Conservation (phyloP, 2,113 vertebrate genomes). For the Oxygymnocypris stewartii region DNA sequence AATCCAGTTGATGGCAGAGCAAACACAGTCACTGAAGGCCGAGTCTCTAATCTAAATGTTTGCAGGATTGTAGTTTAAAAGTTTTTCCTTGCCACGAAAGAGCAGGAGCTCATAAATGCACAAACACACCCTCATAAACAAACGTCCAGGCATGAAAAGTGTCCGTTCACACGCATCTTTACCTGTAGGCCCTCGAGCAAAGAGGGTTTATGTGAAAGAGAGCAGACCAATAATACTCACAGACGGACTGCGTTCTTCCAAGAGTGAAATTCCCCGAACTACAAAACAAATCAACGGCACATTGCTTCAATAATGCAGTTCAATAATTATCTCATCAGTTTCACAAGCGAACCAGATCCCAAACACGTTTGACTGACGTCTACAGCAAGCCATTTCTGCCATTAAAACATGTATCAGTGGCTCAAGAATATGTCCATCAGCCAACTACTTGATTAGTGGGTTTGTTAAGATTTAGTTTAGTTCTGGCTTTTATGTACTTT, state of each 20-base stretch:
- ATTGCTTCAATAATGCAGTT: not conserved
- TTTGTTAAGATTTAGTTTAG: not conserved
- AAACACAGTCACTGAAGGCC: conserved; percentile 26
- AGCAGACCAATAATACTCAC: not conserved
- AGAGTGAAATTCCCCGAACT: not conserved
- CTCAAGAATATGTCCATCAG: not conserved
- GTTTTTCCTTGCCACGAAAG: conserved; percentile 18
- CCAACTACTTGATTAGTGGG: not conserved
- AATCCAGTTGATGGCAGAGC: not conserved
- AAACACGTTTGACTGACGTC: not conserved
- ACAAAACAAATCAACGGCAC: conserved; percentile 2
- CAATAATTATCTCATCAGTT: not conserved
- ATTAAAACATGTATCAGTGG: not conserved
- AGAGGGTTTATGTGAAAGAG: conserved; percentile 4
- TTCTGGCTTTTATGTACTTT: not conserved
- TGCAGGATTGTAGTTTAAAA: conserved; percentile 17
- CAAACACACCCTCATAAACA: conserved; percentile 48
- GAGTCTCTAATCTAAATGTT: conserved; percentile 7
- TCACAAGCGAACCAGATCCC: not conserved
- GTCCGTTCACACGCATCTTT: conserved; percentile 31
- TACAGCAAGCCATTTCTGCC: not conserved
- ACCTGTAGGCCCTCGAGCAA: conserved; percentile 5
- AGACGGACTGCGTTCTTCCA: not conserved
- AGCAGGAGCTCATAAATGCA: conserved; percentile 21
- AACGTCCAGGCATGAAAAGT: conserved; percentile 28